These are phyloP conservation scores for Nasonovia ribisnigri DNA, from an alignment of 2,888 invertebrate species.

Conservation along the genomic window DNA sequence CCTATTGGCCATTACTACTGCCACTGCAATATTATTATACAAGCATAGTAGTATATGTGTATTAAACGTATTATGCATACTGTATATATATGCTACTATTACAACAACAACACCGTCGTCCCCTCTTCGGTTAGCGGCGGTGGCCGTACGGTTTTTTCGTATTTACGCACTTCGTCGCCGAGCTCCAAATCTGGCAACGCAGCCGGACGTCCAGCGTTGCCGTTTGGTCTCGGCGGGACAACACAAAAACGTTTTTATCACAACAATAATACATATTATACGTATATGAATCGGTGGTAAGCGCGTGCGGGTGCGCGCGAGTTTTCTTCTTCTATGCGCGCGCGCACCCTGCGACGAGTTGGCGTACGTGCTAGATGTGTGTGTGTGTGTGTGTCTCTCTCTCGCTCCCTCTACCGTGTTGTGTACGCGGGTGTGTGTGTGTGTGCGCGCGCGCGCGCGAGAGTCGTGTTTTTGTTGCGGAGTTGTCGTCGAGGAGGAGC, in stretches of 20 bases:
- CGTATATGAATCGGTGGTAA: background rate
- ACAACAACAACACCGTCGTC: background rate
- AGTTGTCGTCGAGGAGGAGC: constrained; percentile 4
- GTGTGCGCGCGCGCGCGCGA: background rate
- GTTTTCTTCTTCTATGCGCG: background rate
- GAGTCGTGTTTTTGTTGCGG: constrained; percentile 43
- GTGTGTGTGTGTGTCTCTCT: background rate
- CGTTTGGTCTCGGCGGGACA: background rate
- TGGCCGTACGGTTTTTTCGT: background rate
- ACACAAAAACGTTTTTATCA: constrained; percentile 63
- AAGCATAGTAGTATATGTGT: background rate
- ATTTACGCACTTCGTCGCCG: constrained; percentile 14
- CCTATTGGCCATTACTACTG: background rate
- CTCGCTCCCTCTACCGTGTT: background rate
- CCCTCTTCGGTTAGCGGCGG: background rate
- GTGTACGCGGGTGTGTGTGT: background rate
- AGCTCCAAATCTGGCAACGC: constrained; percentile 43
- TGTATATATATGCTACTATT: background rate
- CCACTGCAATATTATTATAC: background rate
- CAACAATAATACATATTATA: constrained; percentile 12
- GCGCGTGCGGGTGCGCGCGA: background rate
- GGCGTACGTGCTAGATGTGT: background rate
- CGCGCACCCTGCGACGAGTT: background rate
- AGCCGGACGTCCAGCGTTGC: constrained; percentile 44
- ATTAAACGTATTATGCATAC: background rate